Percentiles rank a stretch among this genome's conserved stretches.
These are phyloP conservation scores for Zeus faber DNA, from an alignment of 2,113 vertebrate genomes.

Conservation along the genomic window DNA sequence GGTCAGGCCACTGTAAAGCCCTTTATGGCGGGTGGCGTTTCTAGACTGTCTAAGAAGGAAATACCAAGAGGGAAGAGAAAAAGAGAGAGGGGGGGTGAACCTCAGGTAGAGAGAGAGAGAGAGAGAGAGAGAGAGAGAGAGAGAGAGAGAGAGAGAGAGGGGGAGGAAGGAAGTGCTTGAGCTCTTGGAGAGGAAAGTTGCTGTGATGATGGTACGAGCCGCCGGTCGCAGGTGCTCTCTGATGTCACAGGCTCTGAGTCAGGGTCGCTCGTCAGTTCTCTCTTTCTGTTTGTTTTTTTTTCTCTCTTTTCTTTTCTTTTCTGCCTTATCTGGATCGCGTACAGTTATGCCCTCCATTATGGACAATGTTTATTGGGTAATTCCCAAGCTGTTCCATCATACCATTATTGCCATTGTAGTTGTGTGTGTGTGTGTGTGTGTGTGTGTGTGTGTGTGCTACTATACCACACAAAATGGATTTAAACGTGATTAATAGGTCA, in stretches of 20 bases:
- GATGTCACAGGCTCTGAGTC: constrained; percentile 29
- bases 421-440: constrained; percentile 5
- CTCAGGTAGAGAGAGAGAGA: neutral
- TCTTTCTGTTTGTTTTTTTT: no score
- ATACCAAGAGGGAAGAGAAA: constrained; percentile 33
- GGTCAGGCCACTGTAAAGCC: constrained; percentile 55
- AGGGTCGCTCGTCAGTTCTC: no score
- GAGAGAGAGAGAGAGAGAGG: constrained; percentile 6
- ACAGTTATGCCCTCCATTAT: no score
- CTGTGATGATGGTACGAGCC: constrained; percentile 28
- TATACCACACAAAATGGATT: no score
- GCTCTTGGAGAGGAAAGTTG: constrained; percentile 61
- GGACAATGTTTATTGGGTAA: no score
- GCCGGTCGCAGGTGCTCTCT: constrained; percentile 48
- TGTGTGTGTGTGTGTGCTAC: neutral
- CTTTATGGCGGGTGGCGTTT: no score
- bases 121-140: constrained; percentile 4
- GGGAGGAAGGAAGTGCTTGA: constrained; percentile 60
- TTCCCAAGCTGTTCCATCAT: neutral
- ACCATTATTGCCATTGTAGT: neutral
- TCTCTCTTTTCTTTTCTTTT: no score
- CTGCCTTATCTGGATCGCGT: no score
- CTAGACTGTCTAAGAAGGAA: constrained; percentile 64
- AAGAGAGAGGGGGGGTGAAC: neutral
- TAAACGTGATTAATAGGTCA: no score